Percentiles rank a stretch among this genome's conserved stretches.
phyloP scores from a whole-genome alignment of 1,140 invertebrate species.

The Homalodisca vitripennis region DNA sequence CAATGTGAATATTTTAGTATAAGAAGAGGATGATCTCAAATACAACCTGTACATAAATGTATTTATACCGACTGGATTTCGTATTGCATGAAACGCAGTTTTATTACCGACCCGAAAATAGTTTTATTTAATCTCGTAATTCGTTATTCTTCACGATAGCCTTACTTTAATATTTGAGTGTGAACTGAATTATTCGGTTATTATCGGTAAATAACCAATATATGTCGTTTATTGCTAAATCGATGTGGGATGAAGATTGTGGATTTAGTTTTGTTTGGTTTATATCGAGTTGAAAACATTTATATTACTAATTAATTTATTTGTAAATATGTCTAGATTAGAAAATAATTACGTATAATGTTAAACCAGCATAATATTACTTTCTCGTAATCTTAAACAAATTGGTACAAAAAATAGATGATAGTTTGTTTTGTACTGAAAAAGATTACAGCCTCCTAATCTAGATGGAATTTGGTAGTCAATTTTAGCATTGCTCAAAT shows the following conservation, averaged over 20 bases:
- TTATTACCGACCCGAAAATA: background rate
- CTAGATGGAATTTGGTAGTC: constrained; percentile 8
- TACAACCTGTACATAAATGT: constrained; percentile 5
- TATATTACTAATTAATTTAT: no score
- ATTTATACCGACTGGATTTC: background rate
- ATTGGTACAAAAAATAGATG: constrained; percentile 3
- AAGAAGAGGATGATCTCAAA: constrained; percentile 17
- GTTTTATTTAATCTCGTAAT: background rate
- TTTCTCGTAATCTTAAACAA: background rate
- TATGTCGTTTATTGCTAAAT: no score
- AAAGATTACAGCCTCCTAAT: background rate
- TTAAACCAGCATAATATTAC: background rate
- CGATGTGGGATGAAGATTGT: no score
- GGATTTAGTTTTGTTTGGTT: no score
- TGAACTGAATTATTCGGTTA: no score
- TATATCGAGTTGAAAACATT: no score
- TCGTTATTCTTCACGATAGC: background rate
- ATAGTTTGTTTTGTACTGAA: background rate
- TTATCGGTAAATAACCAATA: no score
- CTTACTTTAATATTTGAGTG: background rate
- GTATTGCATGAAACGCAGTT: no score
- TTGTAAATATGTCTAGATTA: no score
- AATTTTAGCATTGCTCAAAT: constrained; percentile 25
- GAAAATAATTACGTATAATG: no score
- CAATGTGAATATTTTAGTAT: background rate